Percentiles rank a stretch among this genome's conserved stretches.
Evolutionary conservation across 1,140 invertebrate species (phyloP).

Genomic region (Drosophila azteca): DNA sequence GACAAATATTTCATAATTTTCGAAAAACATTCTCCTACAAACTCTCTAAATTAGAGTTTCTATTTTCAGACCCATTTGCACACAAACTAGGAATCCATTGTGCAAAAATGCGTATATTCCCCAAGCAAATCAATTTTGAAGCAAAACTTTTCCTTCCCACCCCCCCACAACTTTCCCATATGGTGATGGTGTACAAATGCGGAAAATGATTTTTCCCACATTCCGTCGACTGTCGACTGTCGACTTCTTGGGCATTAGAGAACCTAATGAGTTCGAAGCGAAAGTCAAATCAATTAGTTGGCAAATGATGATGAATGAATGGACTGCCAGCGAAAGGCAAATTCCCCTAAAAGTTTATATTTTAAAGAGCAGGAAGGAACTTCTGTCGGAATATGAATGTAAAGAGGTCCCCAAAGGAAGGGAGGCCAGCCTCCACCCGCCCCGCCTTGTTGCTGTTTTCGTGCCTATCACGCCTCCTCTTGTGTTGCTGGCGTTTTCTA

Average conservation of each 20-base stretch:
- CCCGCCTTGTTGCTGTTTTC: conserved; percentile 17
- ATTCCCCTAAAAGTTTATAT: conserved; percentile 31
- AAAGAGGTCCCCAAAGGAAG: conserved; percentile 14
- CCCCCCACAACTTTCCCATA: conserved; percentile 28
- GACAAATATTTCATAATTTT: no score
- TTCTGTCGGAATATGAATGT: conserved; percentile 14
- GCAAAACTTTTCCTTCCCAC: conserved; percentile 15
- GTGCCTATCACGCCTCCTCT: conserved; percentile 40
- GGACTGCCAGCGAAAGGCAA: background rate
- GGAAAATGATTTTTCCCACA: conserved; percentile 29
- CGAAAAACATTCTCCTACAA: no score
- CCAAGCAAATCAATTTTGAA: conserved; percentile 45
- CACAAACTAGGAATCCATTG: conserved; percentile 13
- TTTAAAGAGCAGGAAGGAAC: conserved; percentile 45
- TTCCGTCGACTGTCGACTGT: conserved; percentile 3
- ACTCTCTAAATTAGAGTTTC: background rate
- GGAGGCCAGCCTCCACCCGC: background rate
- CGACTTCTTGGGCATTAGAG: conserved; percentile 36
- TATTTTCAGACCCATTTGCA: conserved; percentile 11
- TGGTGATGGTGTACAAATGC: conserved; percentile 26
- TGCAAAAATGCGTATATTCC: conserved; percentile 34
- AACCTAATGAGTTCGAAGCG: conserved; percentile 42
- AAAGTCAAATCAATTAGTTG: conserved; percentile 53
- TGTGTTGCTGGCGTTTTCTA: conserved; percentile 34
- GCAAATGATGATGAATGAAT: conserved; percentile 57